Percentiles rank a stretch among this genome's conserved stretches.
Evolutionary conservation across 2,113 vertebrate genomes (phyloP).

Genomic region (Tor tambroides): DNA sequence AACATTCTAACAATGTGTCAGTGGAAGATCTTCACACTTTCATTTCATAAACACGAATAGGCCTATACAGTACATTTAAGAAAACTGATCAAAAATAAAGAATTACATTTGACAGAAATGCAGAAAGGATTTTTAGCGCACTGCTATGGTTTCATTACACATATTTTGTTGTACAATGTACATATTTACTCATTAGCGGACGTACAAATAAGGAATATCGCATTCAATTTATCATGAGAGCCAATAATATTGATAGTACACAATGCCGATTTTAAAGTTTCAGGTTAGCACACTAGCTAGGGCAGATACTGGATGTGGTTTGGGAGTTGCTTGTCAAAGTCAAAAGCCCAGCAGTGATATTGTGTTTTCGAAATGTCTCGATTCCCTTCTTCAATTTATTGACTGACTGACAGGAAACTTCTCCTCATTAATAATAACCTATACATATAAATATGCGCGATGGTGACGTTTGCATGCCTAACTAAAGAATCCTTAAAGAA

Average conservation of each 20-base stretch:
- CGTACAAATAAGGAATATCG: not conserved
- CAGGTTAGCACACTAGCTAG: not conserved
- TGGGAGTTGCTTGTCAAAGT: not conserved
- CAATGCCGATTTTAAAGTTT: not conserved
- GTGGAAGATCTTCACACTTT: not conserved
- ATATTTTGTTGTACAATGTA: not conserved
- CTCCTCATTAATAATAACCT: not conserved
- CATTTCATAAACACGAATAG: not conserved
- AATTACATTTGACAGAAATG: too few species aligned
- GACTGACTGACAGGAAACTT: not conserved
- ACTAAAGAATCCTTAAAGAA: not conserved
- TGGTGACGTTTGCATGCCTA: not conserved
- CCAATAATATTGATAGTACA: not conserved
- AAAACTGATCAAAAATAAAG: too few species aligned
- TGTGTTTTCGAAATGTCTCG: not conserved
- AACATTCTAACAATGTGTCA: not conserved
- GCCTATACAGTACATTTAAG: not conserved
- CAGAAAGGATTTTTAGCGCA: too few species aligned
- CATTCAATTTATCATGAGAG: not conserved
- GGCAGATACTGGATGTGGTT: not conserved
- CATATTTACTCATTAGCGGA: not conserved
- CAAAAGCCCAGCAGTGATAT: not conserved
- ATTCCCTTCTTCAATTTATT: not conserved
- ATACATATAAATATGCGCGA: not conserved
- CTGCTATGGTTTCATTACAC: too few species aligned